phyloP scores from a whole-genome alignment of 2,797 vertebrate genomes.

The Micropoecilia bifurca region DNA sequence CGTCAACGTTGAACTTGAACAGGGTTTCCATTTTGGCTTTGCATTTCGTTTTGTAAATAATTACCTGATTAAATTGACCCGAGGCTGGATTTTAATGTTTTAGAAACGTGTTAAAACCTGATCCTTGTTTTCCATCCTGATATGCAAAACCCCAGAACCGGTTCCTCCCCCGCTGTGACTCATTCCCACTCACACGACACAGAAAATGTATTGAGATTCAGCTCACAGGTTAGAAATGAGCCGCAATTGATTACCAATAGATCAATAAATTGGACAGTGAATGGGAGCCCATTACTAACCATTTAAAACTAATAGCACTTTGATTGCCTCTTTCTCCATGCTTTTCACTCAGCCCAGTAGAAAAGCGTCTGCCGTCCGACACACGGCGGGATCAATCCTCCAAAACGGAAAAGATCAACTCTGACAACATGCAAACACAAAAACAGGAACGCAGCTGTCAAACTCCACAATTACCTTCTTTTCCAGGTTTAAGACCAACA shows the following conservation, averaged over 20 bases:
- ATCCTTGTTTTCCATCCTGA: background rate
- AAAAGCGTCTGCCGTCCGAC: conserved; percentile 30
- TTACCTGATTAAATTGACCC: background rate
- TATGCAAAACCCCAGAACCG: background rate
- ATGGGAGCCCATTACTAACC: conserved; percentile 66
- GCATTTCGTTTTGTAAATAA: background rate
- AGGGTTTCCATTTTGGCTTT: background rate
- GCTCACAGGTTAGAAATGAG: conserved; percentile 52
- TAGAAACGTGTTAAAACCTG: background rate
- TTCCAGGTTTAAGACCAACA: conserved; percentile 36
- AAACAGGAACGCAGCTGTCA: conserved; percentile 41
- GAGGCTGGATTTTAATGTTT: background rate
- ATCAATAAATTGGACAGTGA: conserved; percentile 68
- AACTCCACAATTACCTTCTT: conserved; percentile 31
- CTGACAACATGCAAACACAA: conserved; percentile 28
- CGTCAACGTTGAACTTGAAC: background rate
- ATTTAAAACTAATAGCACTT: conserved; percentile 68
- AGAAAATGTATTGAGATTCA: conserved; percentile 69
- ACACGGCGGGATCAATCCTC: conserved; percentile 4
- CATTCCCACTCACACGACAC: conserved; percentile 42
- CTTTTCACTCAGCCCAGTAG: conserved; percentile 35
- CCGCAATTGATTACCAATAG: conserved; percentile 62
- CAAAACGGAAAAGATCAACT: conserved; percentile 25
- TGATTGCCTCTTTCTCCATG: conserved; percentile 60
- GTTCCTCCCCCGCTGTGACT: conserved; percentile 7